A percentile compares a stretch with the other conserved stretches of the same genome.
Evolutionary conservation across 2,888 invertebrate species (phyloP).

Genomic region (Blastobasis lacticolella): DNA sequence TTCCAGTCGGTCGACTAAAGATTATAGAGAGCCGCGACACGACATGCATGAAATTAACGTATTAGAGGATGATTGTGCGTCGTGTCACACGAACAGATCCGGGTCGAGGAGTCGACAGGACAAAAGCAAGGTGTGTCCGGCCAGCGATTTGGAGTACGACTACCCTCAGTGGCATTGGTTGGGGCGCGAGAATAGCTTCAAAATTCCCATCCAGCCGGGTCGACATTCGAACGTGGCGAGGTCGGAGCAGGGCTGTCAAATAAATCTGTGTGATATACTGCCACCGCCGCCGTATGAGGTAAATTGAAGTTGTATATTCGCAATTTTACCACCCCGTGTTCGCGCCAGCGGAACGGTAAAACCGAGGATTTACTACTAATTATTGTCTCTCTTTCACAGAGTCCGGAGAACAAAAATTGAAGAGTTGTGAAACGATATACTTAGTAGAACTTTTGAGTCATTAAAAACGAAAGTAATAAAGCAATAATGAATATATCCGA

Average conservation of each 20-base stretch:
- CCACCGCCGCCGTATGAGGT: conserved; percentile 78
- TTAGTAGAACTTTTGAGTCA: conserved; percentile 11
- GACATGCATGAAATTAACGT: conserved; percentile 61
- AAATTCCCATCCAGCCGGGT: conserved; percentile 65
- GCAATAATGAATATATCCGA: conserved; percentile 38
- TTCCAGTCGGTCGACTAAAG: conserved; percentile 65
- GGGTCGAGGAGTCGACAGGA: conserved; percentile 66
- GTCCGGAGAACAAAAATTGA: conserved; percentile 56
- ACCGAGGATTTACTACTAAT: conserved; percentile 5
- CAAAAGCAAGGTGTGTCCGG: conserved; percentile 67
- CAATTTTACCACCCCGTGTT: conserved; percentile 27
- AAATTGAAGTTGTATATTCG: conserved; percentile 49
- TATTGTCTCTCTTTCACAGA: conserved; percentile 39
- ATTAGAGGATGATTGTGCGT: conserved; percentile 59
- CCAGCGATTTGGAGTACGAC: conserved; percentile 68
- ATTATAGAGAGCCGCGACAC: conserved; percentile 61
- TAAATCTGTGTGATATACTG: conserved; percentile 79
- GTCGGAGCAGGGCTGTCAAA: conserved; percentile 71
- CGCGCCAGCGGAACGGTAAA: conserved; percentile 17
- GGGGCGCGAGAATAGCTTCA: conserved; percentile 69
- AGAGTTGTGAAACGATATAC: conserved; percentile 7
- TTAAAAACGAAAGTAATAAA: conserved; percentile 24
- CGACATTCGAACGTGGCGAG: conserved; percentile 65
- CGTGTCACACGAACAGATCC: conserved; percentile 65
- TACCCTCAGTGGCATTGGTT: conserved; percentile 71